Evolutionary conservation across 2,888 invertebrate species (phyloP), one percentile per base, ranked within the genome.

Genomic region (Caenorhabditis auriculariae): DNA sequence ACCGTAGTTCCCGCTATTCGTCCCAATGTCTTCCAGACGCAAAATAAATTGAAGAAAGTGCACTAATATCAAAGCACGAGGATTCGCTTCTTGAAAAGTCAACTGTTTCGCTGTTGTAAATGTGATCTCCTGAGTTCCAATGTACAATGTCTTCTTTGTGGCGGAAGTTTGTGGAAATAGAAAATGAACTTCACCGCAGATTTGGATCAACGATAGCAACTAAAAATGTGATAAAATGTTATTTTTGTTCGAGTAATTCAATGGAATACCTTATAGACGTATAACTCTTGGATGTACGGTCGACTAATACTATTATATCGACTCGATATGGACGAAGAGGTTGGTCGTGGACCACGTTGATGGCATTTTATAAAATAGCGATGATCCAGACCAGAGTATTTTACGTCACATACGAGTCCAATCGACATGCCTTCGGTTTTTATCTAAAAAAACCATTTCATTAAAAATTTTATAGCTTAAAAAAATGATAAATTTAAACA

Each of bases 401-500:
- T 53, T 37, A 56, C 51, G 4, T 56, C 44, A 53, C 56, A 56
- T 37, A 56, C 24, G 26, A 23, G 42, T n/a, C 56, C 55, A 52
- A 55, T 55, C 19, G 55, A 56, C 45, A 39, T 52, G 5, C 51
- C 56, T 44, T 56, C 51, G 51, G 3, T 26, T 56, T 56, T 52
- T n/a, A n/a, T n/a, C 32, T 56, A 50, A 51, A 53, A 52, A 53
- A 56, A 53, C 51, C 15, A 52, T 19, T 56, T 52, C 51, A 35
- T 32, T 42, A 51, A 24, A 52, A 55, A 51, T 56, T 51, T 56
- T 52, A 44, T 52, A 52, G 56, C 55, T 55, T 55, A 43, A 55
- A 52, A 54, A 55, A n/a, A n/a, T 38, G 32, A 45, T 45, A 9
- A 45, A 45, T 45, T 45, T 6, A 45, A 45, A 45, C 45, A 45